Conservation (phyloP, 2,888 invertebrate genomes). For the Drosophila prostipennis region DNA sequence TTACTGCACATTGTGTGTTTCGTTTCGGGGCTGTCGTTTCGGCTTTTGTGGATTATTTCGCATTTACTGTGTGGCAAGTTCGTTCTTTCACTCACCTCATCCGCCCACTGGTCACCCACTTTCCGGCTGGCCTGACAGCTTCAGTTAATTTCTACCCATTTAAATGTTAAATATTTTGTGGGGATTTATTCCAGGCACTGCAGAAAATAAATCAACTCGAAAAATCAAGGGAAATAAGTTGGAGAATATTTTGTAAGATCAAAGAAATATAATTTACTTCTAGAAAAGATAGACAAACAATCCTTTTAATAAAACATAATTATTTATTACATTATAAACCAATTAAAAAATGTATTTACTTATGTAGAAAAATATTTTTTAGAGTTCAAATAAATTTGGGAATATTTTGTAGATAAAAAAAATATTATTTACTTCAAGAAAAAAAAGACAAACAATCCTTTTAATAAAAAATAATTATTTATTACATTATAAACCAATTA, state of each 20-base stretch:
- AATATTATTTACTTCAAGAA: too few relatives aligned
- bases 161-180: slow-evolving; percentile 74
- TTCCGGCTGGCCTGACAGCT: slow-evolving; percentile 40
- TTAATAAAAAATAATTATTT: too few relatives aligned
- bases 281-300: too few relatives aligned
- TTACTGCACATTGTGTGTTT: slow-evolving; percentile 54
- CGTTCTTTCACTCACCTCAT: slow-evolving; percentile 19
- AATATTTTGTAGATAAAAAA: not conserved
- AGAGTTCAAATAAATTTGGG: not conserved
- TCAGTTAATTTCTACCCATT: slow-evolving; percentile 72
- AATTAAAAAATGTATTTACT: too few relatives aligned
- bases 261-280: too few relatives aligned
- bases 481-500: too few relatives aligned
- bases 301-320: too few relatives aligned
- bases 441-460: too few relatives aligned
- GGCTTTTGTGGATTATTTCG: slow-evolving; percentile 68
- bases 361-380: too few relatives aligned
- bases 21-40: slow-evolving; percentile 44
- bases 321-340: too few relatives aligned
- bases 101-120: not conserved
- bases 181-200: slow-evolving; percentile 56
- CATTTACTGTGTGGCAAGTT: slow-evolving; percentile 51
- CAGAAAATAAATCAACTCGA: not conserved
- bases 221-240: not conserved
- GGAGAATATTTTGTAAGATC: not conserved